Evolutionary conservation across 2,113 vertebrate genomes (phyloP), one percentile per base, ranked within the genome.

Genomic region (Herpetotheres cachinnans): DNA sequence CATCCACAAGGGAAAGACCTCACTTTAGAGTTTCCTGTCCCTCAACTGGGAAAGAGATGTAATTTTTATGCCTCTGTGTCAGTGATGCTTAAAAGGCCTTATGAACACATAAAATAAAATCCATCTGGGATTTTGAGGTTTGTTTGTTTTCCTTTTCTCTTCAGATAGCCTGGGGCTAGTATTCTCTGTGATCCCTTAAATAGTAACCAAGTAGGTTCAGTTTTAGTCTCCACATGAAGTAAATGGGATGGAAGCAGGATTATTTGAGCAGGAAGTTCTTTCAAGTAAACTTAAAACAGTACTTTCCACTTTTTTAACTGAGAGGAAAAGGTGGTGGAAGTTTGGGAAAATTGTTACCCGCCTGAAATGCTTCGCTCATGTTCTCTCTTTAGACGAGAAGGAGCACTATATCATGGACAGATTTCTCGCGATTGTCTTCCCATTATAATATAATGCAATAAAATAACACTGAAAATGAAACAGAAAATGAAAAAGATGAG

Each of bases 381-480:
- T 71, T 94, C 82, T 36, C 67, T 71, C 3, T 83, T 83, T 81
- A 55, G 58, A 52, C 71, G 44, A 76, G 29, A 89, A 79, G 15
- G 16, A 74, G 10, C 40, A 46, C 16, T 69, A 2, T 59, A 52
- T 63, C 62, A 52, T 18, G 79, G 61, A 72, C 6, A 61, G 61
- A 76, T 69, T 61, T 63, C 65, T 65, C 85, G 80, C 2, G 9
- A 65, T 83, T 91, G 80, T 93, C 77, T 91, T 91, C n/a, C 70
- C 56, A 46, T 83, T 95, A 90, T 52, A 83, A 94, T 80, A 86
- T 77, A 94, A 96, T 78, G 55, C 50, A 88, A 88, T 94, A 81
- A 95, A 92, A 93, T 86, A 95, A 80, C 83, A 90, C 56, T n/a
- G 86, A 87, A 82, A 95, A 90, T 89, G 66, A 93, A 93, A 93